Evolutionary conservation across 92 coral and sea anemone species (phyloP), one percentile per base, ranked within the genome.

Genomic region (Siderastrea siderea): DNA sequence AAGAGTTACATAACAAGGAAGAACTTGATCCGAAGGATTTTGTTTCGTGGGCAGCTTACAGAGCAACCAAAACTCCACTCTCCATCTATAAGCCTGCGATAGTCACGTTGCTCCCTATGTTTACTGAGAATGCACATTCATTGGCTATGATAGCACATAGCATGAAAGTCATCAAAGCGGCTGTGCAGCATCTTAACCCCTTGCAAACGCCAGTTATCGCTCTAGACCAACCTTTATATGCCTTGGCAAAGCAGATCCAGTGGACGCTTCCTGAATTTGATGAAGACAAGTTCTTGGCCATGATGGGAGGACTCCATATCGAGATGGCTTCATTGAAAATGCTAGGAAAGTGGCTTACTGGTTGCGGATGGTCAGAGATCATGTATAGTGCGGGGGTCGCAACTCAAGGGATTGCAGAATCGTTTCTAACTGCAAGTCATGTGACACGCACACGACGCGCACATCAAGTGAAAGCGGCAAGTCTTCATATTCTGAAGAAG

Each of bases 371-470:
- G 93, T 82, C 84, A 81, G 88, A 91, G 78, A 81, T 87, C 81
- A 63, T 81, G 78, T 71, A 63, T 76, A 75, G 78, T 74, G 93
- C 83, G 46, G 82, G 81, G 61, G 91, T 86, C 62, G 93, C 90
- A 86, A 86, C 93, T 66, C 91, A 82, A 72, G 88, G 92, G 68
- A 72, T 87, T 75, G 94, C 91, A 62, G 94, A 91, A 68, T 91
- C 89, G 74, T 91, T 91, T 77, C 78, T 91, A 64, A 65, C 88
- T 64, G 94, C 94, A 86, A 87, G 94, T 77, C 89, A 91, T 77
- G 77, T 91, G 77, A 86, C 91, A 76, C 82, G 84, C 69, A 86
- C 94, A 86, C 71, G 94, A 82, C 88, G 91, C 61, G 87, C 93
- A 75, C 93, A 90, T 57, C 88, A 90, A 82, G 90, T 91, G 54